Evolutionary conservation across 2,888 invertebrate genomes (phyloP), one percentile per base, ranked within the genome.

Genomic region (Stictocephala bisonia): DNA sequence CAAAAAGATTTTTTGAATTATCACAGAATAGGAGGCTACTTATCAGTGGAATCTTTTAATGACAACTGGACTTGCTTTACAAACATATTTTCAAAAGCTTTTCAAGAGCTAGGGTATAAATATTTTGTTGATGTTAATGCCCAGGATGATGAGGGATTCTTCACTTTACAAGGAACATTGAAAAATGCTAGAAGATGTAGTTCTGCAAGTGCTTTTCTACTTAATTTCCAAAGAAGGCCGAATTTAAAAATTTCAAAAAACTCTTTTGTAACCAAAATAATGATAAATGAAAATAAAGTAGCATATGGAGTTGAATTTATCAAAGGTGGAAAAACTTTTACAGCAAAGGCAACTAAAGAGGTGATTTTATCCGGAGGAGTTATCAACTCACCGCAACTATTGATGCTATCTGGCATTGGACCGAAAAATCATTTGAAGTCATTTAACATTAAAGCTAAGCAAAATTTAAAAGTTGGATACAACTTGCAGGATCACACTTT

Each of bases 121-220:
- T 18, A 29, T 6, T 58, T 9, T 29, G 13, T n/a, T 35, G 58
- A 58, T 29, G 20, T 35, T 9, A 58, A 58, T 18, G 26, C 26
- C 15, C 26, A 58, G 35, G 2, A 58, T 35, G 6, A 29, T 29
- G 31, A 22, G 18, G 58, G 58, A 4, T 31, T 58, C 22, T 58
- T 31, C 35, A 31, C 18, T 3, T 3, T 71, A 9, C 66, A 66
- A 66, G 66, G 66, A 4, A 66, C 66, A 3, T 15, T 44, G 15
- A 18, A 44, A 1, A 44, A 66, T 26, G 44, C 1, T n/a, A 66
- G 66, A 41, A 41, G 66, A 41, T 66, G 66, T 26, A 66, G 66
- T 26, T 6, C 66, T 1, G 66, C 66, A 13, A 41, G 22, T 3
- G 66, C 66, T 40, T 66, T 41, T 18, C 26, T 66, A 41, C 41